Base-by-base conservation (phyloP, 35 echinoderm and acorn worm genomes). In the Anneissia japonica region DNA sequence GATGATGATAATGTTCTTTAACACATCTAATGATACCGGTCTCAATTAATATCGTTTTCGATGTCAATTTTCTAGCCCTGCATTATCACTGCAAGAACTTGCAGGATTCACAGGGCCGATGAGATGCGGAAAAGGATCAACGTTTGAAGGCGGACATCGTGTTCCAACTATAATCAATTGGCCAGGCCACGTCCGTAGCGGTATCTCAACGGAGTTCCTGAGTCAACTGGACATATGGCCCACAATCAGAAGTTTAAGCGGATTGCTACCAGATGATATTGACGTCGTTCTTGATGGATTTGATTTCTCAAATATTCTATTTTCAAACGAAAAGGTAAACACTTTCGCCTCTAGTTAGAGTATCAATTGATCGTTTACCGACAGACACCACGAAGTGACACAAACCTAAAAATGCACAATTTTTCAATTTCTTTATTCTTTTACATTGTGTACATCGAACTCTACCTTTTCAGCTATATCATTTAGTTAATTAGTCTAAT, bases 131-230 rank as follows among this genome's bases (percentile, higher is more conserved):
- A 81, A 81, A 81, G 35, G 31, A 23, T 38, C 79, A 37, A 81
- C 79, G 23, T 81, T 38, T 32, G 79, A 81, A 81, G 79, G 79
- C 13, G 79, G 79, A 37, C 79, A 81, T 30, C 79, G 79, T 3
- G 79, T 81, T 30, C 79, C 79, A 21, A 39, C 35, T 81, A 81
- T 81, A 39, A 23, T 39, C 10, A 3, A 21, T 19, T 81, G 79
- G 79, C 79, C 79, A 38, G 79, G 79, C 7, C 35, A 39, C 16
- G 30, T 81, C 0, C 1, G 7, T 23, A 30, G 35, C 30, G 79
- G 79, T 17, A 40, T 37, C 0, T 38, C 35, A n/a, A 39, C 11
- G 21, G 34, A 29, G 10, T 36, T 38, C 16, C 36, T 81, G 10
- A 81, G 79, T 81, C 35, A 36, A 13, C 11, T 81, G 36, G 79